A percentile compares a stretch with the other conserved stretches of the same genome.
phyloP scores from a whole-genome alignment of 2,113 vertebrate species.

The Pao palembangensis region DNA sequence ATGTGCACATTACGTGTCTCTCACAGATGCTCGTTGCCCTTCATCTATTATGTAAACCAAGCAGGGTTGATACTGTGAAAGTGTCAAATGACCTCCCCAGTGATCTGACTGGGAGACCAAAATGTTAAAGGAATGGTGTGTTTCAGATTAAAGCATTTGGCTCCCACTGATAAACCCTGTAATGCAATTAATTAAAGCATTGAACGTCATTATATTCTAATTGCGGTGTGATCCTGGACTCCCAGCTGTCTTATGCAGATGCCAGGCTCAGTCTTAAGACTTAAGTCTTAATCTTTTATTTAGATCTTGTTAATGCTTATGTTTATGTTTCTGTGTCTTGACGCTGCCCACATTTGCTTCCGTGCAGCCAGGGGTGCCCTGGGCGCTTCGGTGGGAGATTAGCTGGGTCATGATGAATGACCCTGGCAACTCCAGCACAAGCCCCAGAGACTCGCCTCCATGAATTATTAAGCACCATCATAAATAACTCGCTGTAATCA shows the following conservation, averaged over 20 bases:
- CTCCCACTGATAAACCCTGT: neutral
- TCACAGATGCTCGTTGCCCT: neutral
- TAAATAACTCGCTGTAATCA: conserved; percentile 63
- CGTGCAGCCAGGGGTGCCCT: conserved; percentile 22
- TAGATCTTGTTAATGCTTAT: conserved; percentile 45
- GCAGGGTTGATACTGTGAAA: neutral
- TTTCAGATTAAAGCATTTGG: conserved; percentile 11
- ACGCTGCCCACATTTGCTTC: conserved; percentile 16
- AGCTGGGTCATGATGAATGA: conserved; percentile 56
- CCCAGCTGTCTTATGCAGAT: conserved; percentile 4
- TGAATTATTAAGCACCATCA: conserved; percentile 61
- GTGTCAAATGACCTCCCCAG: neutral
- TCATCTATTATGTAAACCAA: neutral
- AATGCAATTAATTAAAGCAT: conserved; percentile 26
- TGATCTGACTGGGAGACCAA: neutral
- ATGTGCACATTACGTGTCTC: neutral
- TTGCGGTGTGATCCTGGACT: neutral
- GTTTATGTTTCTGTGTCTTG: conserved; percentile 21
- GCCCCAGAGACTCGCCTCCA: conserved; percentile 32
- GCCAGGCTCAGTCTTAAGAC: neutral
- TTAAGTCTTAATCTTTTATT: conserved; percentile 42
- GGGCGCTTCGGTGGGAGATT: conserved; percentile 42
- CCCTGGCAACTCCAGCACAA: conserved; percentile 35
- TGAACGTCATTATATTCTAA: conserved; percentile 16
- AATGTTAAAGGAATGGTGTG: conserved; percentile 11